Conservation (phyloP, 1,140 invertebrate species). For the Druon quercuslanigerum region DNA sequence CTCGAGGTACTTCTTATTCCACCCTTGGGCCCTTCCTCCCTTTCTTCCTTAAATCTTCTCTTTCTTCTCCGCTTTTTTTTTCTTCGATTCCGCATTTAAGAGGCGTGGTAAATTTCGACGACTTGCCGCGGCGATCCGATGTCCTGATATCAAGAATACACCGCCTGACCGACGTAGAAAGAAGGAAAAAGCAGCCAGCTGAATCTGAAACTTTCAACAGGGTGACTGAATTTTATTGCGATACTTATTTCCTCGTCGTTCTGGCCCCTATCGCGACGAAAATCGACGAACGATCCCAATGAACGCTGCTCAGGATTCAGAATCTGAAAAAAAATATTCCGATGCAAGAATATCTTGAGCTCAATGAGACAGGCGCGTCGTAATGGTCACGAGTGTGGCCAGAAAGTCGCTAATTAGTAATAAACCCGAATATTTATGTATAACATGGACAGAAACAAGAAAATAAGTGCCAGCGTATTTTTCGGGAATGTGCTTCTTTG, state of each 20-base stretch:
- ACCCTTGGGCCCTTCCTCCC: conserved; percentile 19
- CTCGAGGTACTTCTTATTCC: conserved; percentile 20
- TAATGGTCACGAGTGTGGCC: background rate
- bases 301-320: conserved; percentile 1
- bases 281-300: conserved; percentile 16
- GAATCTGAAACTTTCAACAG: background rate
- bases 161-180: background rate
- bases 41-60: conserved; percentile 24
- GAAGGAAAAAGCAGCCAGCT: conserved; percentile 1
- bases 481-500: too few species aligned
- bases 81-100: conserved; percentile 36
- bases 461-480: too few species aligned
- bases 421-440: conserved; percentile 1
- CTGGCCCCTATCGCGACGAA: conserved; percentile 31
- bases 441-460: background rate
- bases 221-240: conserved; percentile 39
- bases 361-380: background rate
- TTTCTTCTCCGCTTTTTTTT: background rate
- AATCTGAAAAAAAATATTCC: background rate
- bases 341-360: conserved; percentile 1
- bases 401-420: conserved; percentile 13
- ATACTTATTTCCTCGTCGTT: conserved; percentile 36
- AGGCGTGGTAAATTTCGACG: conserved; percentile 53
- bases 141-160: conserved; percentile 43
- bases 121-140: conserved; percentile 45